Percentiles rank a stretch among this genome's conserved stretches.
These are phyloP conservation scores for Drosophila kanekoi DNA, from an alignment of 2,888 invertebrate species.

Conservation along the genomic window DNA sequence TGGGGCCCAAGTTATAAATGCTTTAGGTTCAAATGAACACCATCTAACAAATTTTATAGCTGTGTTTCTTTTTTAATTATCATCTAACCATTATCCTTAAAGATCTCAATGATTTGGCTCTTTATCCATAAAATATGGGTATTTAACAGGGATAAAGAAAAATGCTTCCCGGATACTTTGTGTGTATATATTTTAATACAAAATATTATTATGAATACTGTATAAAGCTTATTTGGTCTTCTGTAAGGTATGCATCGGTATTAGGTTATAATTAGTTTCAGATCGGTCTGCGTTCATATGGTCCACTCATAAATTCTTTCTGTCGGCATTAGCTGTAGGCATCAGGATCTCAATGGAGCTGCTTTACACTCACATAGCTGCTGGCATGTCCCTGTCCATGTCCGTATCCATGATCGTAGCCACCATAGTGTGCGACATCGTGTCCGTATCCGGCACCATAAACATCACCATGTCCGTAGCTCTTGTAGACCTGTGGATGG, in stretches of 20 bases:
- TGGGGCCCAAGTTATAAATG: too few species aligned
- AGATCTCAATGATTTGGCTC: too few species aligned
- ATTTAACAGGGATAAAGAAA: neutral
- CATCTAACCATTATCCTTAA: too few species aligned
- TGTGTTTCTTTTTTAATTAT: too few species aligned
- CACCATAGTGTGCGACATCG: conserved; percentile 49
- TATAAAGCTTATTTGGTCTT: conserved; percentile 28
- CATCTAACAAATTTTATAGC: too few species aligned
- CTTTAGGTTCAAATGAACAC: too few species aligned
- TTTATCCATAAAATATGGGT: too few species aligned
- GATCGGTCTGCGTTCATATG: conserved; percentile 24
- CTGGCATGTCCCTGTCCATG: conserved; percentile 74
- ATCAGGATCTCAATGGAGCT: conserved; percentile 55
- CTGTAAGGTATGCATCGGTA: conserved; percentile 7
- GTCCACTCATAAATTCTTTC: neutral
- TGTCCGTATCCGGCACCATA: conserved; percentile 61
- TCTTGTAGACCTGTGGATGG: conserved; percentile 79
- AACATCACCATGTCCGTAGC: conserved; percentile 53
- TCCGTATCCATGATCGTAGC: conserved; percentile 44
- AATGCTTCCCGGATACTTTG: neutral
- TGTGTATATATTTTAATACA: conserved; percentile 4
- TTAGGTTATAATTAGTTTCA: conserved; percentile 20
- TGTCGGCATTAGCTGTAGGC: neutral
- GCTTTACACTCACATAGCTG: conserved; percentile 81
- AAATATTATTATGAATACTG: conserved; percentile 35